A percentile compares a stretch with the other conserved stretches of the same genome.
These are phyloP conservation scores for Picathartes gymnocephalus DNA, from an alignment of 2,113 vertebrate species.

Conservation along the genomic window DNA sequence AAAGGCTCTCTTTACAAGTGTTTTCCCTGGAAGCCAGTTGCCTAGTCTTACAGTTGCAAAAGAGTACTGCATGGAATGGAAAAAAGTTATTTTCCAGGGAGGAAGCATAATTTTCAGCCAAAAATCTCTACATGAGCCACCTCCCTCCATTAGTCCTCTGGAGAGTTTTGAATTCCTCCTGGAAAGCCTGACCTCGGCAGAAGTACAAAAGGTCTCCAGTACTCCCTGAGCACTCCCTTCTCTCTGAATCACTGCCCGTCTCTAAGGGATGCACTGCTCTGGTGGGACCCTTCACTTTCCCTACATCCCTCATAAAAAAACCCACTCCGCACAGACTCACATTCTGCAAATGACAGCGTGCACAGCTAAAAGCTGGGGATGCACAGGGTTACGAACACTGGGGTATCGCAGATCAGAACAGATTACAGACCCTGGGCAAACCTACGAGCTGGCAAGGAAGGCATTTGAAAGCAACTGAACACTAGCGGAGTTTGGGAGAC, in stretches of 20 bases:
- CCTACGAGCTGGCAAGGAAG: not conserved
- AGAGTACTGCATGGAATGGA: slow-evolving; percentile 9
- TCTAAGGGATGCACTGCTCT: not conserved
- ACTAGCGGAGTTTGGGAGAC: not conserved
- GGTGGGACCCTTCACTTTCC: not conserved
- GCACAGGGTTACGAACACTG: not conserved
- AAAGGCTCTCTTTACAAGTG: not conserved
- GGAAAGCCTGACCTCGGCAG: not conserved
- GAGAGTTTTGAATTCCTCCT: not conserved
- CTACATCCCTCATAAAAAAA: not conserved
- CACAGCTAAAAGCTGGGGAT: rapidly evolving
- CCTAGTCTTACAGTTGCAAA: not conserved
- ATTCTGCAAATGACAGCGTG: not conserved
- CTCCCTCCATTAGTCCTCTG: not conserved
- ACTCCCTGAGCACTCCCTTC: not conserved
- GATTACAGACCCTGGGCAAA: not conserved
- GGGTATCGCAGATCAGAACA: not conserved
- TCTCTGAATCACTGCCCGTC: not conserved
- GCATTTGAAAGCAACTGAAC: not conserved
- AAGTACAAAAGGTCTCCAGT: not conserved
- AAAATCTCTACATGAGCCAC: not conserved
- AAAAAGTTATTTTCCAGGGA: slow-evolving; percentile 44
- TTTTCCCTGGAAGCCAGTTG: slow-evolving; percentile 3
- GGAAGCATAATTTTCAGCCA: slow-evolving; percentile 37
- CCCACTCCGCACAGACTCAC: rapidly evolving